phyloP scores from a whole-genome alignment of 2,113 vertebrate species.

The Crotalus tigris region DNA sequence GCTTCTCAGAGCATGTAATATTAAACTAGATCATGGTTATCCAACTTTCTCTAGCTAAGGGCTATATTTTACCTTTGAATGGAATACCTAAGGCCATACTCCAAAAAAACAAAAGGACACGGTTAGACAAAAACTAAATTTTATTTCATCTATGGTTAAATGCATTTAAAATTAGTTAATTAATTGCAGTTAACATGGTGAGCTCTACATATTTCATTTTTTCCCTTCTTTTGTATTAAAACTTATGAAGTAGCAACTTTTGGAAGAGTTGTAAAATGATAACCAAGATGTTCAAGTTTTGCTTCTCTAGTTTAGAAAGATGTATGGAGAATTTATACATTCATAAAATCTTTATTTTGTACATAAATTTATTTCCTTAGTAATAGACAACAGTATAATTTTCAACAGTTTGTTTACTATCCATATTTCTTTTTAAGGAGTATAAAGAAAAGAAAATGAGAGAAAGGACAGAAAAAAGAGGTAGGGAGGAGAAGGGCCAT shows the following conservation, averaged over 20 bases:
- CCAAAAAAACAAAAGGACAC: too few relatives aligned
- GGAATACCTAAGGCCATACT: not conserved
- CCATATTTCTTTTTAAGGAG: slow-evolving; percentile 53
- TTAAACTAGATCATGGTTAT: not conserved
- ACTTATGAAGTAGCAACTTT: not conserved
- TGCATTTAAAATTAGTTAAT: not conserved
- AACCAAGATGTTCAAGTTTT: not conserved
- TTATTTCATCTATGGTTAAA: not conserved
- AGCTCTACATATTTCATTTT: not conserved
- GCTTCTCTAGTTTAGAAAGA: not conserved
- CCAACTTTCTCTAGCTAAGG: not conserved
- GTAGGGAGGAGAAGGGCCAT: slow-evolving; percentile 53
- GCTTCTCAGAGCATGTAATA: not conserved
- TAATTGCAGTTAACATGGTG: not conserved
- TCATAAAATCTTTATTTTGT: not conserved
- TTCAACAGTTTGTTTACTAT: slow-evolving; percentile 17
- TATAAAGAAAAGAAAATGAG: slow-evolving; percentile 47
- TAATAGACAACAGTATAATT: slow-evolving; percentile 14
- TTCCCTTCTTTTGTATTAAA: not conserved
- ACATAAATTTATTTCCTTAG: not conserved
- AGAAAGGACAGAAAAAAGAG: slow-evolving; percentile 57
- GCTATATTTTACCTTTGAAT: not conserved
- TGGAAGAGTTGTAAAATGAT: not conserved
- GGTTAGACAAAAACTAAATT: not conserved
- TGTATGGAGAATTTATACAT: not conserved